Conservation (phyloP, 2,888 invertebrate genomes). For the Lumbricus terrestris region DNA sequence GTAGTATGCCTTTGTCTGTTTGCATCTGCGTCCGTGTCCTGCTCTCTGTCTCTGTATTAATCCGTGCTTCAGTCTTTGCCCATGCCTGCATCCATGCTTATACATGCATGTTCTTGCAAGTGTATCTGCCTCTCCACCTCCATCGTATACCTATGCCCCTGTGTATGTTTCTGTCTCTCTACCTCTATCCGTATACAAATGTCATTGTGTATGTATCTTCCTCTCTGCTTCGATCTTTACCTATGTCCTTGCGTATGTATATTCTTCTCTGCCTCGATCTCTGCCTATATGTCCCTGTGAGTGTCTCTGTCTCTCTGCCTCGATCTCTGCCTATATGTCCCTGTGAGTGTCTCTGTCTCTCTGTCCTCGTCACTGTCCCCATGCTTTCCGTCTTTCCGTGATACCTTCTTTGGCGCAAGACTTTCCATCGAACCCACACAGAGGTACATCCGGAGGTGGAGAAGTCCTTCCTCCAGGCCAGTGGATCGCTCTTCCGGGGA, state of each 20-base stretch:
- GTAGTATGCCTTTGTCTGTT: no score
- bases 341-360: neutral
- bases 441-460: constrained; percentile 79
- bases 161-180: no score
- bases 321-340: neutral
- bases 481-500: constrained; percentile 73
- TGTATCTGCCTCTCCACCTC: neutral
- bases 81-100: no score
- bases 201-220: neutral
- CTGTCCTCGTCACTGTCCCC: neutral
- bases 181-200: neutral
- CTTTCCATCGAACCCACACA: constrained; percentile 79
- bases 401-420: constrained; percentile 39
- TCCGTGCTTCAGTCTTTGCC: no score
- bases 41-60: no score
- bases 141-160: no score
- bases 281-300: no score
- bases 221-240: neutral
- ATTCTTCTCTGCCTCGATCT: no score
- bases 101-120: no score
- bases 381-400: neutral
- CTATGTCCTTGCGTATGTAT: neutral
- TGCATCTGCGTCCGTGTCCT: no score
- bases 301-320: neutral
- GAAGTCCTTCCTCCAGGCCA: constrained; percentile 76